Evolutionary conservation across 2,113 vertebrate species (phyloP).

Genomic region (Sorex fumeus): DNA sequence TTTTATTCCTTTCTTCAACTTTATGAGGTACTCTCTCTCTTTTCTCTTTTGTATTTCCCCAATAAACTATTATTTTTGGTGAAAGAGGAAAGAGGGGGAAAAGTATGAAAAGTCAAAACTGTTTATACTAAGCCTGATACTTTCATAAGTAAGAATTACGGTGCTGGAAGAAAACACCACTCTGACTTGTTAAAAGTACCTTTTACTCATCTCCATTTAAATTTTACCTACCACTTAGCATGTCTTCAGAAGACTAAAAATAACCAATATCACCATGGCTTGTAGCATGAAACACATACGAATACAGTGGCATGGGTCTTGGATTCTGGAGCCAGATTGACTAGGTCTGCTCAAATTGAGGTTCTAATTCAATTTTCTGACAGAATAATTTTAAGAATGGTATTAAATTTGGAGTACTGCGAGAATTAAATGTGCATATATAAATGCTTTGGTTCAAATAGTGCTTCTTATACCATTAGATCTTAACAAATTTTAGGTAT

Average conservation of each 20-base stretch:
- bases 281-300: slow-evolving; percentile 29
- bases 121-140: too few species aligned
- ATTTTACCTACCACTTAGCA: slow-evolving; percentile 10
- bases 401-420: neutral
- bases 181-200: too few species aligned
- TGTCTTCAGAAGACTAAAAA: slow-evolving; percentile 30
- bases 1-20: too few species aligned
- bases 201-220: too few species aligned
- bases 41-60: too few species aligned
- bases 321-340: neutral
- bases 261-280: neutral
- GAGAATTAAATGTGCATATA: neutral
- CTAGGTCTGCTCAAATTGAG: neutral
- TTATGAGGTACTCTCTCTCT: neutral
- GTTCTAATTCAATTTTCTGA: slow-evolving; percentile 6
- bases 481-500: neutral
- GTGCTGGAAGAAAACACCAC: too few species aligned
- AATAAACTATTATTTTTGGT: too few species aligned
- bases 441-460: neutral
- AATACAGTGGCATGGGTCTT: neutral
- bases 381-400: slow-evolving; percentile 21
- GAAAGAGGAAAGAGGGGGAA: too few species aligned
- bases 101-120: too few species aligned
- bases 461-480: neutral
- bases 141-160: too few species aligned